Percentiles rank a stretch among this genome's conserved stretches.
Conservation (phyloP, 2,113 vertebrate genomes). For the Calidris pygmaea region DNA sequence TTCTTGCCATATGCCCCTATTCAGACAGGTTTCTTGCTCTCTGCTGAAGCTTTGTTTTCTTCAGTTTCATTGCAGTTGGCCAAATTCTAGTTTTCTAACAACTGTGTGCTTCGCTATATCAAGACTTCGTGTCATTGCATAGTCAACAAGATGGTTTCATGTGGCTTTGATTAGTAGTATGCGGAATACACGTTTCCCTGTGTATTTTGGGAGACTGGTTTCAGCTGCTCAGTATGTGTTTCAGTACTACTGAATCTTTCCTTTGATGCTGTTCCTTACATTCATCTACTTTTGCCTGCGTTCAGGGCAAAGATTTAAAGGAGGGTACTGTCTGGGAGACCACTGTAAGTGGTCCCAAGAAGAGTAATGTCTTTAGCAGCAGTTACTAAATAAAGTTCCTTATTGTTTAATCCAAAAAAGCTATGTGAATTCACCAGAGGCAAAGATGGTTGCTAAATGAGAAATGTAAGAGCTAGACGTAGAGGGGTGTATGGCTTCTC, state of each 20-base stretch:
- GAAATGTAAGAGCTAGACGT: not conserved
- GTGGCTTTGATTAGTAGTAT: not conserved
- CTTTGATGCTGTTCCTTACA: not conserved
- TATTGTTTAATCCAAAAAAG: not conserved
- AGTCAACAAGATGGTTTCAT: not conserved
- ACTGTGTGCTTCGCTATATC: rapidly evolving
- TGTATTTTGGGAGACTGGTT: not conserved
- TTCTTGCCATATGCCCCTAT: not conserved
- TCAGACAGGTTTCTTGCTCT: not conserved
- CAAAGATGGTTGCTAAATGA: not conserved
- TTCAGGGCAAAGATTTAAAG: not conserved
- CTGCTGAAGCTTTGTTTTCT: not conserved
- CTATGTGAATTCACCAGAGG: not conserved
- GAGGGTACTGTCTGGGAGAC: not conserved
- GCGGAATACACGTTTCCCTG: not conserved
- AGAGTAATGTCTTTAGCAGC: not conserved
- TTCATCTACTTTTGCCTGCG: not conserved
- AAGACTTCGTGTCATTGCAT: not conserved
- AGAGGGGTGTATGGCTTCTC: not conserved
- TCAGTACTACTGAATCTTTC: not conserved
- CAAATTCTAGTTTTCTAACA: not conserved
- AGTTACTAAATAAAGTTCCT: not conserved
- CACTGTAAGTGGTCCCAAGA: not conserved
- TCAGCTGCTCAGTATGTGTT: not conserved
- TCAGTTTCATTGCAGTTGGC: not conserved